phyloP scores from a whole-genome alignment of 2,797 vertebrate species.

The Gastrophryne carolinensis region DNA sequence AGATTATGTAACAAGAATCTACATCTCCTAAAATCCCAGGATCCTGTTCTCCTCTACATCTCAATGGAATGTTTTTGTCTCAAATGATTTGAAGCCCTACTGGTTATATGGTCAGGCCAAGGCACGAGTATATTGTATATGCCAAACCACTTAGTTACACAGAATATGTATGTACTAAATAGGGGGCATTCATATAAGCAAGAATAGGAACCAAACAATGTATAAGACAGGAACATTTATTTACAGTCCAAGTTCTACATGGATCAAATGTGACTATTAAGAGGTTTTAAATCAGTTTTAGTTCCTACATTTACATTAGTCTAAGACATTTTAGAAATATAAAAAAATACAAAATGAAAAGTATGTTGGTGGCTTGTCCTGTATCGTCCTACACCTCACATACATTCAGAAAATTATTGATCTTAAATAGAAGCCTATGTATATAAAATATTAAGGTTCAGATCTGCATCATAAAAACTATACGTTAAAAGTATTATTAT shows the following conservation, averaged over 20 bases:
- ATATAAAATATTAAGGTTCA: too few relatives aligned
- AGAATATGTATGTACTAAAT: too few relatives aligned
- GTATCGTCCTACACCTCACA: background rate
- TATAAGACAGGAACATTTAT: conserved; percentile 31
- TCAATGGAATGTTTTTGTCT: too few relatives aligned
- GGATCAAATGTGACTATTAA: background rate
- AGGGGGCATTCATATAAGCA: background rate
- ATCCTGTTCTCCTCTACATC: too few relatives aligned
- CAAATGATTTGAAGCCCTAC: too few relatives aligned
- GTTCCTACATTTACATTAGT: conserved; percentile 20
- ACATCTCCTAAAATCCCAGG: too few relatives aligned
- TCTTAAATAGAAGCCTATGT: background rate
- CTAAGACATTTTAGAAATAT: conserved; percentile 37
- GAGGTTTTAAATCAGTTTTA: background rate
- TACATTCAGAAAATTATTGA: conserved; percentile 25
- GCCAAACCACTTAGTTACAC: too few relatives aligned
- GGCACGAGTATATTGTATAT: too few relatives aligned
- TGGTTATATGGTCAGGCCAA: too few relatives aligned
- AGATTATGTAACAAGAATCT: too few relatives aligned
- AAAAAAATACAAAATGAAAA: conserved; percentile 38
- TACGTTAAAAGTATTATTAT: too few relatives aligned
- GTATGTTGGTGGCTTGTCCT: background rate
- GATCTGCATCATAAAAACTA: too few relatives aligned
- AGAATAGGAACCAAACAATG: background rate
- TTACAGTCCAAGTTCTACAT: conserved; percentile 22